These are phyloP conservation scores for Oxyura jamaicensis DNA, from an alignment of 2,113 vertebrate species.

Conservation along the genomic window DNA sequence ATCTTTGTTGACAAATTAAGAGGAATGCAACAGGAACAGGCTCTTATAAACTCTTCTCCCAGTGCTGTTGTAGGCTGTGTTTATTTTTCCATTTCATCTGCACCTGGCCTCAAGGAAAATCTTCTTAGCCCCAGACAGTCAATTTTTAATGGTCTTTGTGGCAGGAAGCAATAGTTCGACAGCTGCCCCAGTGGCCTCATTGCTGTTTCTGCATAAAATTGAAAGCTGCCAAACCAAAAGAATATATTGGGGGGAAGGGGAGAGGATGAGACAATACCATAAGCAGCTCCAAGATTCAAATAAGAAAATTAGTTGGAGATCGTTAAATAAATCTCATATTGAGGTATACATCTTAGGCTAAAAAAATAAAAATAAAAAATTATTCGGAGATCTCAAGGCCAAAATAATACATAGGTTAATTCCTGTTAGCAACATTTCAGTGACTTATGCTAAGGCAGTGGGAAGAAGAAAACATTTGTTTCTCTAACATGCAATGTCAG, in stretches of 20 bases:
- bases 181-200: background rate
- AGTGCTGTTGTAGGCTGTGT: background rate
- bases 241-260: background rate
- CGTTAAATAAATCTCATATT: background rate
- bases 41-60: background rate
- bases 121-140: background rate
- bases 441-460: background rate
- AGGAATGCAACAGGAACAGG: background rate
- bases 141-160: background rate
- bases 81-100: conserved; percentile 11
- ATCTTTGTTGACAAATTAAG: background rate
- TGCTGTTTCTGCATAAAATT: background rate
- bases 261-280: background rate
- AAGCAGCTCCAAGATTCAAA: background rate
- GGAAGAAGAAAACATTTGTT: background rate
- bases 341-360: background rate
- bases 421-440: background rate
- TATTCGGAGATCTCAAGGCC: background rate
- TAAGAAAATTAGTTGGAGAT: background rate
- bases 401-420: background rate
- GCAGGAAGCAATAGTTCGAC: background rate
- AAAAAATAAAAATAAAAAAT: background rate
- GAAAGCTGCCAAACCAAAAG: background rate
- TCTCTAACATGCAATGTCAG: background rate
- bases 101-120: background rate